phyloP scores from a whole-genome alignment of 2,888 invertebrate genomes.

The Hirtodrosophila duncani region DNA sequence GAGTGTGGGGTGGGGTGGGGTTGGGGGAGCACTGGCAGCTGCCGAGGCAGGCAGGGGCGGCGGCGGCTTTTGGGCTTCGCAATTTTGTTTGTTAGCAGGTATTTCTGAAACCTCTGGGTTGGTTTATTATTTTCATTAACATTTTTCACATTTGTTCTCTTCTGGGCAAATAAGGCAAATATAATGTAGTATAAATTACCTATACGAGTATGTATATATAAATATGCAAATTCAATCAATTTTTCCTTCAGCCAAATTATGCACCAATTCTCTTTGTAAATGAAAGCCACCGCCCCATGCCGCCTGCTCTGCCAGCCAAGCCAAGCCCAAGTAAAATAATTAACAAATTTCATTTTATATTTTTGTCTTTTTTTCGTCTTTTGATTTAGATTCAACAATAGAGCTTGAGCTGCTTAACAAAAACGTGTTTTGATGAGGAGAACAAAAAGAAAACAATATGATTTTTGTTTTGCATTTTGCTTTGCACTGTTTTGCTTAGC shows the following conservation, averaged over 20 bases:
- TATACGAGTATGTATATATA: conserved; percentile 34
- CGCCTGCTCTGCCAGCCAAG: too few relatives aligned
- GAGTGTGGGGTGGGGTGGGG: background rate
- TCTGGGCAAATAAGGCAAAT: conserved; percentile 58
- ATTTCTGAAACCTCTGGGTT: conserved; percentile 74
- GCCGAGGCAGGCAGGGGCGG: conserved; percentile 5
- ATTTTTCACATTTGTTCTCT: conserved; percentile 9
- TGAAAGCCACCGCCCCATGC: conserved; percentile 35
- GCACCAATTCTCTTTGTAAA: conserved; percentile 36
- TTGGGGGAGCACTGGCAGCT: conserved; percentile 10
- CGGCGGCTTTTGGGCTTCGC: conserved; percentile 23
- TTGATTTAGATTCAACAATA: conserved; percentile 52
- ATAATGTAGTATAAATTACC: background rate
- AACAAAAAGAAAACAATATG: conserved; percentile 29
- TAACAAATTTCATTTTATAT: conserved; percentile 2
- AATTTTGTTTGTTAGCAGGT: conserved; percentile 63
- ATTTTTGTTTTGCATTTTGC: conserved; percentile 6
- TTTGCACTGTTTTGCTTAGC: conserved; percentile 15
- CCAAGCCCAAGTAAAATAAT: conserved; percentile 4
- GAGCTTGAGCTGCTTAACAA: conserved; percentile 41
- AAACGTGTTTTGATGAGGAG: conserved; percentile 22
- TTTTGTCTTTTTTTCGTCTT: conserved; percentile 18
- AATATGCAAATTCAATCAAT: conserved; percentile 29
- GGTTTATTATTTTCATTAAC: conserved; percentile 23
- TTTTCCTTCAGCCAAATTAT: conserved; percentile 38